These are phyloP conservation scores for Drosophila pachea DNA, from an alignment of 1,140 invertebrate species.

Conservation along the genomic window DNA sequence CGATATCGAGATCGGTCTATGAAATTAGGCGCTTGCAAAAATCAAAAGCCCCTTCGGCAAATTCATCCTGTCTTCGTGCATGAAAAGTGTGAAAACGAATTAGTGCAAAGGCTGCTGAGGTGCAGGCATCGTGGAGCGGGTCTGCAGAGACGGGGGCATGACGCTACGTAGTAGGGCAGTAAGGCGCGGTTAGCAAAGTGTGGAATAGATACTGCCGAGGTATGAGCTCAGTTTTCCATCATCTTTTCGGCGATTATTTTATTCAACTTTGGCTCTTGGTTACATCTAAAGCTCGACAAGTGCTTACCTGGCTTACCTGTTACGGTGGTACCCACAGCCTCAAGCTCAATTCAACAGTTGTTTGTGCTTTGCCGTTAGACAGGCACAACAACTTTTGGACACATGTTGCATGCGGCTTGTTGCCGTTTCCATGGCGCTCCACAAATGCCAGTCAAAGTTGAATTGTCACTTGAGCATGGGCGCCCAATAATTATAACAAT, in stretches of 20 bases:
- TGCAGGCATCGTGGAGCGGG: neutral
- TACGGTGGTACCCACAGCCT: neutral
- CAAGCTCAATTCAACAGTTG: conserved; percentile 11
- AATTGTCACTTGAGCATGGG: conserved; percentile 72
- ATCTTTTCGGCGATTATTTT: too few relatives aligned
- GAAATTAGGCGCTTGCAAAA: conserved; percentile 59
- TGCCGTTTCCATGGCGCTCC: conserved; percentile 29
- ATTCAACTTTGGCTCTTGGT: neutral
- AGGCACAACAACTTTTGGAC: conserved; percentile 42
- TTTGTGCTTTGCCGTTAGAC: conserved; percentile 13
- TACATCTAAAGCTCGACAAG: neutral
- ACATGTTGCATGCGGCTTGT: conserved; percentile 52
- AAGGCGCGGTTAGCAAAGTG: conserved; percentile 4
- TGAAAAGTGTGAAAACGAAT: conserved; percentile 76
- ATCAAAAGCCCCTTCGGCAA: conserved; percentile 48
- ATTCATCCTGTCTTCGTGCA: conserved; percentile 51
- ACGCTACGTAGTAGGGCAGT: conserved; percentile 29
- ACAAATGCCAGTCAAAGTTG: conserved; percentile 61
- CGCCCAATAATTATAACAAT: conserved; percentile 76
- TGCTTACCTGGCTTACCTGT: conserved; percentile 8
- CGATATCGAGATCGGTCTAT: conserved; percentile 51
- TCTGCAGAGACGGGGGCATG: neutral
- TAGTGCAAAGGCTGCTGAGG: conserved; percentile 35
- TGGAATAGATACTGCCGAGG: too few relatives aligned
- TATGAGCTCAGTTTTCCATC: too few relatives aligned